Evolutionary conservation across 2,113 vertebrate species (phyloP).

Genomic region (Eidolon helvum): DNA sequence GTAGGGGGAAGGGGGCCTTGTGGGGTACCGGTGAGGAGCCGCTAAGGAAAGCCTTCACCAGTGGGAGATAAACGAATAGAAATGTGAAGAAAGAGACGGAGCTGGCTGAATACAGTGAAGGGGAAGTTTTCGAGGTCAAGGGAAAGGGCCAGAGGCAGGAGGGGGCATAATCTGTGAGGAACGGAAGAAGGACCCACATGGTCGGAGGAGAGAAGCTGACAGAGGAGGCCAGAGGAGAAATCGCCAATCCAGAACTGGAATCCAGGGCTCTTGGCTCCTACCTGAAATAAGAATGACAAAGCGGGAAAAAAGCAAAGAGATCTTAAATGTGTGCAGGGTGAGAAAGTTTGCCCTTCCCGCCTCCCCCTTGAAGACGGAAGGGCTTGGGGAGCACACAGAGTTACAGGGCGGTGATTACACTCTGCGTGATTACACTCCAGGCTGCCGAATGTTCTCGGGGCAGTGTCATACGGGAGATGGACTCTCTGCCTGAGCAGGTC

Average conservation of each 20-base stretch:
- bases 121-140: background rate
- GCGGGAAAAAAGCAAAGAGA: background rate
- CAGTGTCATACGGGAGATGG: background rate
- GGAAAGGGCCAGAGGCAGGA: background rate
- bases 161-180: accelerated
- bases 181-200: accelerated
- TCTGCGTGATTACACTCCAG: too few species aligned
- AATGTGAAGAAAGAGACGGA: background rate
- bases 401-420: background rate
- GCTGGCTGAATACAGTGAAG: background rate
- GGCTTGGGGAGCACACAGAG: background rate
- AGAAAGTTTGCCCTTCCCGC: background rate
- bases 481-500: background rate
- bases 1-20: accelerated
- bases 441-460: background rate
- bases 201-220: background rate
- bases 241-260: background rate
- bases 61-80: background rate
- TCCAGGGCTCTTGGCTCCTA: background rate
- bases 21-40: background rate
- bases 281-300: accelerated
- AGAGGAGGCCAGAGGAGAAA: background rate
- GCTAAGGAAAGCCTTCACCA: background rate
- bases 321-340: accelerated
- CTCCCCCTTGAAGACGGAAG: accelerated